Percentiles rank a stretch among this genome's conserved stretches.
These are phyloP conservation scores for Yponomeuta sedellus DNA, from an alignment of 2,888 invertebrate species.

Conservation along the genomic window DNA sequence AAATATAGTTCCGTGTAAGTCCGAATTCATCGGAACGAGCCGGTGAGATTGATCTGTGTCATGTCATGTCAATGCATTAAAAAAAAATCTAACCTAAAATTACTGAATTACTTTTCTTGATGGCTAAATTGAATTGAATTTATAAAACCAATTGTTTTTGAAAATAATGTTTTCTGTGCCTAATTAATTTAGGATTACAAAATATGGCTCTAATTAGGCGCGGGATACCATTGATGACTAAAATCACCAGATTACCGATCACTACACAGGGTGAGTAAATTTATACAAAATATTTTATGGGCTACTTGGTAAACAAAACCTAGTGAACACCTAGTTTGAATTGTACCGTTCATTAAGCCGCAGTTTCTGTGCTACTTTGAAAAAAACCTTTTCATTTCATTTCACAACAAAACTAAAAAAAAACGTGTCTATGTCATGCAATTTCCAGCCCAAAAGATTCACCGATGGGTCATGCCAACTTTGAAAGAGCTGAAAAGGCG, in stretches of 20 bases:
- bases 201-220: slow-evolving; percentile 61
- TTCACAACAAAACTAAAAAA: too few relatives aligned
- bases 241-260: slow-evolving; percentile 35
- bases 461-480: slow-evolving; percentile 84
- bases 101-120: too few relatives aligned
- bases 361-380: too few relatives aligned
- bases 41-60: not conserved
- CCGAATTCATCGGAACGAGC: too few relatives aligned
- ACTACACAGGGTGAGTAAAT: slow-evolving; percentile 41
- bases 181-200: slow-evolving; percentile 16
- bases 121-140: too few relatives aligned
- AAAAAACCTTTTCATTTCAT: too few relatives aligned
- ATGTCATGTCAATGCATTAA: not conserved
- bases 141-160: not conserved
- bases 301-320: not conserved
- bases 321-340: too few relatives aligned
- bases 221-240: slow-evolving; percentile 42
- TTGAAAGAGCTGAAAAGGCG: slow-evolving; percentile 78
- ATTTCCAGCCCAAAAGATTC: slow-evolving; percentile 47
- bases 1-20: too few relatives aligned
- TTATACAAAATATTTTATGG: not conserved
- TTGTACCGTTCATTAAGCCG: too few relatives aligned
- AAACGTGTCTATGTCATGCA: too few relatives aligned
- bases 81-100: slow-evolving; percentile 6
- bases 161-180: not conserved